phyloP scores from a whole-genome alignment of 1,140 invertebrate genomes.

The Caerostris darwini region DNA sequence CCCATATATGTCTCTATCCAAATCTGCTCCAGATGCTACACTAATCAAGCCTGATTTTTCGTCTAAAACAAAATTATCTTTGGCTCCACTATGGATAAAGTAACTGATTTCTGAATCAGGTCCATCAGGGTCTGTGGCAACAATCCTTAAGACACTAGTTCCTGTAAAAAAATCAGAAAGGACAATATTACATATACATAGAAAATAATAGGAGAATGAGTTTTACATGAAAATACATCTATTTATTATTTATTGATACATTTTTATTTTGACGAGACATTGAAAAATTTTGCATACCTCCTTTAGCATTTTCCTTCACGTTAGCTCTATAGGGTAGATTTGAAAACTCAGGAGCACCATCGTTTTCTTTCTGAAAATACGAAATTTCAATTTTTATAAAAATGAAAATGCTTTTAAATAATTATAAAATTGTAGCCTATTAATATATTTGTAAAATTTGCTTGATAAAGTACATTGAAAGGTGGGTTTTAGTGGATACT shows the following conservation, averaged over 20 bases:
- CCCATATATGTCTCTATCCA: slow-evolving; percentile 74
- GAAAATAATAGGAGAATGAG: no score
- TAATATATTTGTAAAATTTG: no score
- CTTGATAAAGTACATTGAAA: no score
- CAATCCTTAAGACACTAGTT: slow-evolving; percentile 87
- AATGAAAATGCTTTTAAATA: no score
- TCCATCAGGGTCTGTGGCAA: slow-evolving; percentile 88
- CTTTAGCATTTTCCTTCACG: slow-evolving; percentile 75
- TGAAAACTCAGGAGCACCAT: slow-evolving; percentile 87
- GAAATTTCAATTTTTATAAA: no score
- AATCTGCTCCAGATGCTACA: slow-evolving; percentile 87
- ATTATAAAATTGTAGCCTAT: no score
- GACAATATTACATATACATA: no score
- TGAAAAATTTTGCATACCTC: slow-evolving; percentile 44
- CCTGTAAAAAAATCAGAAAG: slow-evolving; percentile 82
- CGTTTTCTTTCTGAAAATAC: slow-evolving; percentile 76
- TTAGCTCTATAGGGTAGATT: slow-evolving; percentile 79
- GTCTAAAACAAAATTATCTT: slow-evolving; percentile 91
- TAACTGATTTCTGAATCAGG: slow-evolving; percentile 87
- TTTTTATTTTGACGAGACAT: not conserved
- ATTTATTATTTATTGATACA: no score
- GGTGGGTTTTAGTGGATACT: no score
- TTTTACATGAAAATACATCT: no score
- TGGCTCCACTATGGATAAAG: slow-evolving; percentile 88
- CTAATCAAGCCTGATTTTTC: slow-evolving; percentile 87